Conservation (phyloP, 2,113 vertebrate species). For the Phocoena sinus region DNA sequence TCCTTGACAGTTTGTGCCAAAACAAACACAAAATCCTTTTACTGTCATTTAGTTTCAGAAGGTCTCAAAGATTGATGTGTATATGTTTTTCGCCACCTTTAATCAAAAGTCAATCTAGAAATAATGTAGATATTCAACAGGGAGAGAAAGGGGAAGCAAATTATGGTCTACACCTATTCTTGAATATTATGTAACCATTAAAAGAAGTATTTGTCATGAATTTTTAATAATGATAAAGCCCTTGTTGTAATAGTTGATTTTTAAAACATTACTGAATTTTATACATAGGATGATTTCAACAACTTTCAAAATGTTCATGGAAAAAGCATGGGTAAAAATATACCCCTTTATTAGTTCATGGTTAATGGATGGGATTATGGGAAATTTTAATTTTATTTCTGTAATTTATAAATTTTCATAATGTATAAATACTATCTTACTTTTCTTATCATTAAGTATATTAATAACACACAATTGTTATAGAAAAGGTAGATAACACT, state of each 20-base stretch:
- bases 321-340: neutral
- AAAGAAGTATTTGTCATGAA: neutral
- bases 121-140: neutral
- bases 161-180: neutral
- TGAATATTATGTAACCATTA: neutral
- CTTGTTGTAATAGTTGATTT: neutral
- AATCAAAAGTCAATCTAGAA: neutral
- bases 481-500: neutral
- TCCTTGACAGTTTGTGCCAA: neutral
- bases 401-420: neutral
- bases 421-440: neutral
- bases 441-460: neutral
- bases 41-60: neutral
- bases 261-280: neutral
- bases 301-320: neutral
- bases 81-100: neutral
- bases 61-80: neutral
- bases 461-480: neutral
- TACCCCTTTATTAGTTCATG: neutral
- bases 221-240: neutral
- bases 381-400: conserved; percentile 10
- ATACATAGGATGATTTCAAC: neutral
- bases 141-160: neutral
- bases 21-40: neutral
- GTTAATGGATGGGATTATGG: neutral